Conservation (phyloP, 2,113 vertebrate genomes). For the Cariama cristata region DNA sequence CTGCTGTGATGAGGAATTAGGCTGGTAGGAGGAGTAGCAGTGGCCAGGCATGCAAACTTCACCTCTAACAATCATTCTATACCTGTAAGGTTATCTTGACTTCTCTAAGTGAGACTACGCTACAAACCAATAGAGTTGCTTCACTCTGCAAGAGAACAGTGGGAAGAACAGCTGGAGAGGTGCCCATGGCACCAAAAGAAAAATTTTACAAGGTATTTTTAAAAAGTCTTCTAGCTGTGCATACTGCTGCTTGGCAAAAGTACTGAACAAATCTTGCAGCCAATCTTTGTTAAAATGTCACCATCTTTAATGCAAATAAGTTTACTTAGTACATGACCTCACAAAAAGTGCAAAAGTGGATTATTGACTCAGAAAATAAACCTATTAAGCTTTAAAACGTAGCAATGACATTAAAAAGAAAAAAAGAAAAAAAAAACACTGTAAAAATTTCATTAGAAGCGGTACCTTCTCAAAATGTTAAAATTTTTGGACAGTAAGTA, state of each 20-base stretch:
- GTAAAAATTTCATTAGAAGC: not conserved
- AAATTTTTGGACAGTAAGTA: not conserved
- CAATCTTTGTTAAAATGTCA: slow-evolving; percentile 18
- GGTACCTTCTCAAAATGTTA: not conserved
- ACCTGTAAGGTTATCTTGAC: not conserved
- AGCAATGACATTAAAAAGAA: not conserved
- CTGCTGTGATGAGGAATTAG: not conserved
- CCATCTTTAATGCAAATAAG: slow-evolving; percentile 1
- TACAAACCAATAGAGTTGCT: not conserved
- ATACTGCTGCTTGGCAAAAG: not conserved
- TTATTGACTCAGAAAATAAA: slow-evolving; percentile 17
- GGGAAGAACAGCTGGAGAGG: not conserved
- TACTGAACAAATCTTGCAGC: not conserved
- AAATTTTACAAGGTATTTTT: not conserved
- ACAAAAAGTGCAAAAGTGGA: not conserved
- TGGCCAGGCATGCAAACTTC: not conserved
- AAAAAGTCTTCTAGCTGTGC: not conserved
- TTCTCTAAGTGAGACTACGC: not conserved
- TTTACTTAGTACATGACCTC: not conserved
- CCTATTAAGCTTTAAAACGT: not conserved
- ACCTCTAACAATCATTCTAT: not conserved
- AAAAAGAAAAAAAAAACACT: not conserved
- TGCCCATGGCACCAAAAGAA: not conserved
- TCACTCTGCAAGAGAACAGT: not conserved
- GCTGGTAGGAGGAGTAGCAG: not conserved